Evolutionary conservation across 1,140 invertebrate genomes (phyloP), one percentile per base, ranked within the genome.

Genomic region (Melipona quadrifasciata): DNA sequence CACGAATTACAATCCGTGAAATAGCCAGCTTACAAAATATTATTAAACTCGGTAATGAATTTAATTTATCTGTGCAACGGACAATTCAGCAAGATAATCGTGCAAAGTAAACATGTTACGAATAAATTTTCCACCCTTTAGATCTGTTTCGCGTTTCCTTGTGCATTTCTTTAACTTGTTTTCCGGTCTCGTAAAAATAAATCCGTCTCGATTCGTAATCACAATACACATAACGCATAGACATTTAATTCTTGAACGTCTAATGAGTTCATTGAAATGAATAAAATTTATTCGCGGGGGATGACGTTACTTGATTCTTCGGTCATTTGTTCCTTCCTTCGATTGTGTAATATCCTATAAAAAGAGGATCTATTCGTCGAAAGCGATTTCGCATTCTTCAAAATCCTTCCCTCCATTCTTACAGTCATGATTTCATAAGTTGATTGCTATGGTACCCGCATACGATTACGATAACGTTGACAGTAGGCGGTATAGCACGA

Each of bases 381-480:
- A 70, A 78, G 75, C 24, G 75, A 79, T 79, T 55, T 53, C 39
- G 65, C 75, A 78, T 83, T 78, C 67, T 61, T 78, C 39, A 71
- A 83, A 79, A 83, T 83, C 82, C 55, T 31, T 57, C 47, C 3
- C 24, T 67, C n/a, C 65, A 10, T 68, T 83, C 55, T 58, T 57
- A n/a, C 19, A 12, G 27, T 1, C 3, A 4, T n/a, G 75, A 53
- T 83, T 83, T 83, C 82, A 61, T 53, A 83, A 83, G 64, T 65
- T 67, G 73, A 74, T 65, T 58, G 34, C 34, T 61, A 65, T 39
- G 55, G 27, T 71, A 53, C 70, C 77, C 68, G 82, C 77, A 80
- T 80, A 58, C 27, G 61, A 89, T 89, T 73, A 87, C 71, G 77
- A 65, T 88, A 86, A 89, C 74, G 51, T 58, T 67, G 55, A 68